Conservation (phyloP, 2,113 vertebrate genomes). For the Ammospiza nelsoni region DNA sequence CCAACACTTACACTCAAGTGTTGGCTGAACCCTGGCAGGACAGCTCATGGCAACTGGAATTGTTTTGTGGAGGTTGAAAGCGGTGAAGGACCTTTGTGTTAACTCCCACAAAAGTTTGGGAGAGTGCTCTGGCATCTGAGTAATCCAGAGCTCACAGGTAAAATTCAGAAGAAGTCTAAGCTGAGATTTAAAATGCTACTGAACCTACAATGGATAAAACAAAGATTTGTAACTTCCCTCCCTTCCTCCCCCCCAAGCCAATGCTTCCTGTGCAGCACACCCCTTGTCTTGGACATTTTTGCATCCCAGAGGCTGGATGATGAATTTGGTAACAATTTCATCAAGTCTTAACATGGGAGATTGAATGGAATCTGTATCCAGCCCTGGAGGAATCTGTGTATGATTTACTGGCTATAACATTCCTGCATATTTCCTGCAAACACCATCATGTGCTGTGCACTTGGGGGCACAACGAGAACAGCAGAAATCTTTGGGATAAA, state of each 20-base stretch:
- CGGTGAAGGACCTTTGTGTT: background rate
- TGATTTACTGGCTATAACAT: background rate
- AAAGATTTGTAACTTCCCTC: background rate
- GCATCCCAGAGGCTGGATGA: background rate
- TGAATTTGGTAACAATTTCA: slow-evolving; percentile 33
- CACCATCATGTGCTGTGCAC: background rate
- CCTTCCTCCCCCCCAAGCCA: background rate
- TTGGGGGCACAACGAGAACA: slow-evolving; percentile 13
- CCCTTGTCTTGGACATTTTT: background rate
- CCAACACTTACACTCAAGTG: background rate
- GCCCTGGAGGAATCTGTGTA: background rate
- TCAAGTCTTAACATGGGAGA: background rate
- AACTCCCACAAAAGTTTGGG: background rate
- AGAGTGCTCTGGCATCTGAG: background rate
- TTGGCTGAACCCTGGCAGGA: background rate
- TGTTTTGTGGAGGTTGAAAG: background rate
- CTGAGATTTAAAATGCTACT: background rate
- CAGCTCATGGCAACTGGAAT: background rate
- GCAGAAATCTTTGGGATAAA: background rate
- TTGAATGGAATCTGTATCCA: background rate
- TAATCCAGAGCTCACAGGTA: background rate
- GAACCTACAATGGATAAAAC: background rate
- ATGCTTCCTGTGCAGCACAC: background rate
- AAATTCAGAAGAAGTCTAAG: background rate
- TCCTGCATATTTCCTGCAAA: slow-evolving; percentile 6